Percentiles rank a stretch among this genome's conserved stretches.
Conservation (phyloP, 64 coral and sea anemone genomes). For the Stylophora pistillata region DNA sequence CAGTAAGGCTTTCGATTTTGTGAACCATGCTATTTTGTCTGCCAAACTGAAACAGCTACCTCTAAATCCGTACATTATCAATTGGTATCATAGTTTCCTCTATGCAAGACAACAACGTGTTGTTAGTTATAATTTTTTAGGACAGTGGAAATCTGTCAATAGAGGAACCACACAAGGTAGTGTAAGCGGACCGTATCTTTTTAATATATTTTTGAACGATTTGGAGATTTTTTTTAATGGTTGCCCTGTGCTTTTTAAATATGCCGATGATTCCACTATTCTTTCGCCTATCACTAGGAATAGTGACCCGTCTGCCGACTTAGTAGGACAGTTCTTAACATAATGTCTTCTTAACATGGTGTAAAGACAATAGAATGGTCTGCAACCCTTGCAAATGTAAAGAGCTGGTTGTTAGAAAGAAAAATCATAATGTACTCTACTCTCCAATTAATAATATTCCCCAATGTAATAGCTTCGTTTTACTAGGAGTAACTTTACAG, state of each 20-base stretch:
- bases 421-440: constrained; percentile 7
- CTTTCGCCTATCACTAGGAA: constrained; percentile 61
- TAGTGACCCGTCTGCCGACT: constrained; percentile 38
- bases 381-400: too few relatives aligned
- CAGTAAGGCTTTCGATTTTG: too few relatives aligned
- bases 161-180: constrained; percentile 63
- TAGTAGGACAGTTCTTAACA: constrained; percentile 60
- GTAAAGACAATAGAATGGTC: too few relatives aligned
- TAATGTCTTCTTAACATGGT: too few relatives aligned
- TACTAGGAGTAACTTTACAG: constrained; percentile 72
- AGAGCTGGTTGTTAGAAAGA: too few relatives aligned
- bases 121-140: constrained; percentile 17
- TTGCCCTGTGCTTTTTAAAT: too few relatives aligned
- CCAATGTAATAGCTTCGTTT: constrained; percentile 54
- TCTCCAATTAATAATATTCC: constrained; percentile 61
- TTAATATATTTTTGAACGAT: constrained; percentile 21
- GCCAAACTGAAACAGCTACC: constrained; percentile 43
- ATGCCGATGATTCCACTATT: too few relatives aligned
- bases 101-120: constrained; percentile 57
- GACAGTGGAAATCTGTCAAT: constrained; percentile 53
- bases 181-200: constrained; percentile 70
- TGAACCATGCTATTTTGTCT: too few relatives aligned
- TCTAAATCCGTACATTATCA: constrained; percentile 61
- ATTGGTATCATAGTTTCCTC: constrained; percentile 66
- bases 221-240: too few relatives aligned